Conservation (phyloP, 2,113 vertebrate species). For the Hassar affinis region DNA sequence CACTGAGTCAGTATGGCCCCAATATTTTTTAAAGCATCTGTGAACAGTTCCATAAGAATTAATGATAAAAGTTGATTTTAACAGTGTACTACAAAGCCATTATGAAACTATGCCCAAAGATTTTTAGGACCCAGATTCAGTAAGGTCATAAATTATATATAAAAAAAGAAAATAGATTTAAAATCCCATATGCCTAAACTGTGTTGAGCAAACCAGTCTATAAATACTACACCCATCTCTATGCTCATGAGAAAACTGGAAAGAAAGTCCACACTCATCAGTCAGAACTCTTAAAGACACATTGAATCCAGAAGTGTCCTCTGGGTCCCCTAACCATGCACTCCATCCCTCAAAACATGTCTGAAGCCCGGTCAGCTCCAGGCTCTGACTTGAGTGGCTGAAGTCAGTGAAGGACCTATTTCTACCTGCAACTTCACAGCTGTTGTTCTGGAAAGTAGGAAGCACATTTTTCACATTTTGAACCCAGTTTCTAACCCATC, state of each 20-base stretch:
- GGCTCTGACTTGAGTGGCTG: constrained; percentile 55
- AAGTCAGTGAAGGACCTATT: constrained; percentile 39
- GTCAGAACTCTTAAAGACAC: constrained; percentile 57
- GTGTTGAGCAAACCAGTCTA: not conserved
- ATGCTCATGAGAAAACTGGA: constrained; percentile 51
- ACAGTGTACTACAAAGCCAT: constrained; percentile 16
- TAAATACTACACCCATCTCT: not conserved
- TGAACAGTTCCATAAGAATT: constrained; percentile 20
- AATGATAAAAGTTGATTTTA: not conserved
- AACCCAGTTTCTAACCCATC: constrained; percentile 28
- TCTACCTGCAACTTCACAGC: constrained; percentile 29
- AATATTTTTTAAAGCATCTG: constrained; percentile 15
- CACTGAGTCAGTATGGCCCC: not conserved
- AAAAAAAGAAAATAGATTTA: not conserved
- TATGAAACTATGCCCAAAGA: not conserved
- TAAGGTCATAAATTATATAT: not conserved
- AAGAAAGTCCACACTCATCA: constrained; percentile 53
- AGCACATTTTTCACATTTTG: constrained; percentile 40
- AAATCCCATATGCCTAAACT: constrained; percentile 8
- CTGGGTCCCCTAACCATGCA: constrained; percentile 35
- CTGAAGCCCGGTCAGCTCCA: constrained; percentile 55
- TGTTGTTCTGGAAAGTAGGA: constrained; percentile 40
- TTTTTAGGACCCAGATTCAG: not conserved
- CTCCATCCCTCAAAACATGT: constrained; percentile 51
- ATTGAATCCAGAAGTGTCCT: constrained; percentile 36